A percentile compares a stretch with the other conserved stretches of the same genome.
Conservation (phyloP, 2,888 invertebrate species). For the Formica aserva region DNA sequence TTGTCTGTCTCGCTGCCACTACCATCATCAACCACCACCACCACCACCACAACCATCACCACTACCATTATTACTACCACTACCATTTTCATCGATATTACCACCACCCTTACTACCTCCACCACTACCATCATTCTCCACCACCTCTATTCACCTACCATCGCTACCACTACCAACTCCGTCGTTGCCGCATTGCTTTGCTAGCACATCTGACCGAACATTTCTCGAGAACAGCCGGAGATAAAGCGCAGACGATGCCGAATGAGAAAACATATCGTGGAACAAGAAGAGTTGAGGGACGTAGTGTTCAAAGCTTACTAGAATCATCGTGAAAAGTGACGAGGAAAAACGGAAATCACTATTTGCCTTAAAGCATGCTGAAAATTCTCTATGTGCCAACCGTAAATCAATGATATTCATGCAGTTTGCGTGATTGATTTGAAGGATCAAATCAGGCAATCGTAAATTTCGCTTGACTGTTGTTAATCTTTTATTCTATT, state of each 20-base stretch:
- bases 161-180: not conserved
- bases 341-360: not conserved
- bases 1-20: not conserved
- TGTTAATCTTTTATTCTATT: not conserved
- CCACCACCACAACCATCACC: not conserved
- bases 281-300: not conserved
- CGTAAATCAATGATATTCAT: not conserved
- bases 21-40: not conserved
- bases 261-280: conserved; percentile 22
- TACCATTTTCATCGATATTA: not conserved
- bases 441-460: not conserved
- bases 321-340: not conserved
- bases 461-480: not conserved
- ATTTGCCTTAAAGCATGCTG: not conserved
- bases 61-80: not conserved
- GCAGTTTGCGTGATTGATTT: not conserved
- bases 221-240: conserved; percentile 10
- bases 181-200: not conserved
- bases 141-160: not conserved
- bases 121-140: no score
- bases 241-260: not conserved
- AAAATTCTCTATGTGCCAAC: not conserved
- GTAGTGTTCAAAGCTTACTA: not conserved
- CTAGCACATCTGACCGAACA: not conserved
- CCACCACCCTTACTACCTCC: not conserved